Evolutionary conservation across 2,888 invertebrate genomes (phyloP).

Genomic region (Chymomyza procnemis): DNA sequence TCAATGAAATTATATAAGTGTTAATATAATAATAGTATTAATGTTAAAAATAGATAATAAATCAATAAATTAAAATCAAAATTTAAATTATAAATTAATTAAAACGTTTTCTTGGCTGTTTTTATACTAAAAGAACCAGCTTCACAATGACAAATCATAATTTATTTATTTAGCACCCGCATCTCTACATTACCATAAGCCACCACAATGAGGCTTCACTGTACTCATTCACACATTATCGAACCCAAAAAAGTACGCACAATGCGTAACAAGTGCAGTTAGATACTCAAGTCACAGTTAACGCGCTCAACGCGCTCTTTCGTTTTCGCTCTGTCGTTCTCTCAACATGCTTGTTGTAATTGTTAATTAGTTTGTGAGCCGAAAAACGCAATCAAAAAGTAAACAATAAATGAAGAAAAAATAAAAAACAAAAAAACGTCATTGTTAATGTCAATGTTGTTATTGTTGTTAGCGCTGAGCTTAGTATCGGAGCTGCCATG

Average conservation of each 20-base stretch:
- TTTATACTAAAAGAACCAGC: no score
- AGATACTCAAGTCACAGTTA: not conserved
- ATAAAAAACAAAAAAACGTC: constrained; percentile 24
- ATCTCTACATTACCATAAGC: not conserved
- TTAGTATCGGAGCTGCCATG: not conserved
- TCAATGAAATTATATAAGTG: no score
- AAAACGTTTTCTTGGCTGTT: no score
- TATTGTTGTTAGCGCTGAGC: constrained; percentile 20
- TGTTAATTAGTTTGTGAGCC: constrained; percentile 40
- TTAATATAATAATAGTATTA: no score
- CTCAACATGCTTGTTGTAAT: not conserved
- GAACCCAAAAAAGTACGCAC: not conserved
- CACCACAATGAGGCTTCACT: not conserved
- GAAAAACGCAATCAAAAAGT: constrained; percentile 24
- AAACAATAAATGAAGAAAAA: constrained; percentile 25
- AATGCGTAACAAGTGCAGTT: not conserved
- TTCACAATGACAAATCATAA: no score
- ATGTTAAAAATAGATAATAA: no score
- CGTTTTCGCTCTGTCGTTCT: not conserved
- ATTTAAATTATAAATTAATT: no score
- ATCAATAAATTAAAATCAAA: no score
- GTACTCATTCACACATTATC: not conserved
- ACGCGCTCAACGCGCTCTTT: not conserved
- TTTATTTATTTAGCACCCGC: no score
- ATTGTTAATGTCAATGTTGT: constrained; percentile 42